Evolutionary conservation across 2,888 invertebrate species (phyloP).

Genomic region (Stictocephala bisonia): DNA sequence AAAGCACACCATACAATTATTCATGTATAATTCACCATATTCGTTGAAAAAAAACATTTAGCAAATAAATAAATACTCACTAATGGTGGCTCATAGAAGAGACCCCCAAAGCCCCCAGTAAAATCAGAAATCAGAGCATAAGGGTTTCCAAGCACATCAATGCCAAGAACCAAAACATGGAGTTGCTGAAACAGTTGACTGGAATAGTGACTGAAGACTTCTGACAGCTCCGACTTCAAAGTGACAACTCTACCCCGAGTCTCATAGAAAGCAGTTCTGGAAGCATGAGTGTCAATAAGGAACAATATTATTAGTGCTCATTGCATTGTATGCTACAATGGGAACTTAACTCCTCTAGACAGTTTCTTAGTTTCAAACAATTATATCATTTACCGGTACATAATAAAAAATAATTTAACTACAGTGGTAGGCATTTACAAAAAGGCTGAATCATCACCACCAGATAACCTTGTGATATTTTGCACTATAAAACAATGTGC

Average conservation of each 20-base stretch:
- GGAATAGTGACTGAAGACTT: slow-evolving; percentile 74
- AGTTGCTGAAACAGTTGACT: slow-evolving; percentile 83
- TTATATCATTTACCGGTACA: too few relatives aligned
- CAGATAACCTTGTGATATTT: too few relatives aligned
- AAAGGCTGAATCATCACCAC: too few relatives aligned
- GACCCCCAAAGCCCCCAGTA: slow-evolving; percentile 70
- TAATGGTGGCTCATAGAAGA: slow-evolving; percentile 73
- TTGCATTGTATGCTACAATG: too few relatives aligned
- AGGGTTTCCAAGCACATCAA: slow-evolving; percentile 84
- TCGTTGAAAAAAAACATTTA: background rate
- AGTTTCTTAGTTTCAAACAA: too few relatives aligned
- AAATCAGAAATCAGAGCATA: slow-evolving; percentile 75
- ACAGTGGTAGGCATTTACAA: too few relatives aligned
- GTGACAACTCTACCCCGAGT: slow-evolving; percentile 70
- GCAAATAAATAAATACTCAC: slow-evolving; percentile 62
- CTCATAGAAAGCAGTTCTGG: slow-evolving; percentile 77
- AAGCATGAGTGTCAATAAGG: slow-evolving; percentile 49
- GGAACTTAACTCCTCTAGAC: too few relatives aligned
- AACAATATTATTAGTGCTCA: too few relatives aligned
- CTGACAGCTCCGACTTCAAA: slow-evolving; percentile 66
- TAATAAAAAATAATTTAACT: too few relatives aligned
- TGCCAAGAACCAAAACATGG: slow-evolving; percentile 80
- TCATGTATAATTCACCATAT: background rate
- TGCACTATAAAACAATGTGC: too few relatives aligned
- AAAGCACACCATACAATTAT: too few relatives aligned